Evolutionary conservation across 2,888 invertebrate species (phyloP).

Genomic region (Plagodis dolabraria): DNA sequence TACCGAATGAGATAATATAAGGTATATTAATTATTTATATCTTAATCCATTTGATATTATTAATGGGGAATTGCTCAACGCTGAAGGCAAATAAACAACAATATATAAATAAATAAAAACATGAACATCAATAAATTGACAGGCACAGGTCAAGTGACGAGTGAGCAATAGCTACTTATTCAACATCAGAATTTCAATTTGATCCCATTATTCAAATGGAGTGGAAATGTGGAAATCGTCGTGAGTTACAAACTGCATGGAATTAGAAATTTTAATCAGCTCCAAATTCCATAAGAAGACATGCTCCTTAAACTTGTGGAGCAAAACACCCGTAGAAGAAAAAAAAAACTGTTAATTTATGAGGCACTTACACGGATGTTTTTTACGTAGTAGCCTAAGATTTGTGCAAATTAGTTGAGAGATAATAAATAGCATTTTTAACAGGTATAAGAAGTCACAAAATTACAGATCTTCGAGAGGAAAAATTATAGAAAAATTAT

Average conservation of each 20-base stretch:
- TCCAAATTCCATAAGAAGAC: slow-evolving; percentile 31
- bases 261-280: slow-evolving; percentile 33
- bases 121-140: not conserved
- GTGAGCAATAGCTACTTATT: slow-evolving; percentile 8
- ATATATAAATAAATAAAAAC: slow-evolving; percentile 13
- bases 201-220: slow-evolving; percentile 27
- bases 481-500: too few relatives aligned
- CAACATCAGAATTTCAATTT: slow-evolving; percentile 28
- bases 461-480: too few relatives aligned
- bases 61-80: not conserved
- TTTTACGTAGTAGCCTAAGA: not conserved
- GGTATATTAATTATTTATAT: too few relatives aligned
- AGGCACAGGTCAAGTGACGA: not conserved
- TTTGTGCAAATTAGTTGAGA: not conserved
- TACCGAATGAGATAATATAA: too few relatives aligned
- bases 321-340: slow-evolving; percentile 21
- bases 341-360: slow-evolving; percentile 28
- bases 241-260: slow-evolving; percentile 8
- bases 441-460: too few relatives aligned
- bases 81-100: not conserved
- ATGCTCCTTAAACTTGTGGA: slow-evolving; percentile 18
- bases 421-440: too few relatives aligned
- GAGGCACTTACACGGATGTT: slow-evolving; percentile 1
- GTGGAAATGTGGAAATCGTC: slow-evolving; percentile 31
- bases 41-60: too few relatives aligned